phyloP scores from a whole-genome alignment of 2,888 invertebrate genomes.

The Crioceris asparagi region DNA sequence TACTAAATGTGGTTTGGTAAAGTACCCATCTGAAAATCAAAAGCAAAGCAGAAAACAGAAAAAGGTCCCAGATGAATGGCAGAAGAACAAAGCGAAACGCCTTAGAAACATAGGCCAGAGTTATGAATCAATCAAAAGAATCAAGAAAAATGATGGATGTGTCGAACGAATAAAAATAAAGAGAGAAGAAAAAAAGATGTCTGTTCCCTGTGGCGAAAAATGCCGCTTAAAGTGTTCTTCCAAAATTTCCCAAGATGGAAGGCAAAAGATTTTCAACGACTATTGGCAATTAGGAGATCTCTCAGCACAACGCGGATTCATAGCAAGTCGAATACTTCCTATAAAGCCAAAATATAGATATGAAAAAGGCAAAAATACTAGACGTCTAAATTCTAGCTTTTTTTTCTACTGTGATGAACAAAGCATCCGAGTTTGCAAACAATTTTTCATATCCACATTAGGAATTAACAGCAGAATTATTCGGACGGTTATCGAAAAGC shows the following conservation, averaged over 20 bases:
- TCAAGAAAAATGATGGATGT: not conserved
- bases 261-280: not conserved
- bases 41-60: not conserved
- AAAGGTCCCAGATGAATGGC: not conserved
- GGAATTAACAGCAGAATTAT: no score
- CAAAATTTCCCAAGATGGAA: not conserved
- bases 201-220: not conserved
- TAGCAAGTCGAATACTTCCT: not conserved
- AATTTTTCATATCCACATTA: no score
- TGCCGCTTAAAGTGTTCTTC: slow-evolving; percentile 1
- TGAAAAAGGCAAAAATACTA: not conserved
- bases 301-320: not conserved
- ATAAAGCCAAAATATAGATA: slow-evolving; percentile 1
- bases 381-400: not conserved
- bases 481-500: no score
- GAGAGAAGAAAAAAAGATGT: not conserved
- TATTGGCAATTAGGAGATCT: slow-evolving; percentile 3
- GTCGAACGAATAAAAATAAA: not conserved
- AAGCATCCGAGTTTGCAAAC: not conserved
- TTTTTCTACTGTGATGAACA: not conserved
- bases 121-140: not conserved
- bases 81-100: slow-evolving; percentile 1
- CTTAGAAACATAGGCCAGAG: no score
- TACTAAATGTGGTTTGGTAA: not conserved
- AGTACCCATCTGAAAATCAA: not conserved